Evolutionary conservation across 1,140 invertebrate genomes (phyloP).

Genomic region (Bombyx mandarina): DNA sequence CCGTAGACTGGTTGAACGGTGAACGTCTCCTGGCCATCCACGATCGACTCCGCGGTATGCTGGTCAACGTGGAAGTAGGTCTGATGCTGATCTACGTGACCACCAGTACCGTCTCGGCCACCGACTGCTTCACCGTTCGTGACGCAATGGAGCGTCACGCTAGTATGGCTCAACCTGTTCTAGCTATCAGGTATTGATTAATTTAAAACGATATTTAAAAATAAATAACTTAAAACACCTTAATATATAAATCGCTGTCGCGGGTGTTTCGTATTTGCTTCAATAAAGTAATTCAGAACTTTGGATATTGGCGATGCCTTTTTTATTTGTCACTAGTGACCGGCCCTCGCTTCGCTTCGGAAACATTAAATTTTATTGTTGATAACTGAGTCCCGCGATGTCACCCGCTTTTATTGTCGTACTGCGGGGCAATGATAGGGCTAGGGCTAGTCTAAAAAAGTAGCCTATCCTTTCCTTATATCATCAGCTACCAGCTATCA

Average conservation of each 20-base stretch:
- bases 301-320: neutral
- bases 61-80: constrained; percentile 32
- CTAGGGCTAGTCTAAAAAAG: no score
- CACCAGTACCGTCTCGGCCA: constrained; percentile 23
- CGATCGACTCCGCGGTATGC: constrained; percentile 26
- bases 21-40: constrained; percentile 26
- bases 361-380: no score
- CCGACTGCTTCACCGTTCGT: constrained; percentile 27
- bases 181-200: constrained; percentile 31
- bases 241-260: neutral
- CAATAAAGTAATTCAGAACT: no score
- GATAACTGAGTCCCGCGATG: no score
- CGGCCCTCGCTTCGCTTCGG: no score
- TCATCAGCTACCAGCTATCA: no score
- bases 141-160: constrained; percentile 43
- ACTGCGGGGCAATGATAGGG: no score
- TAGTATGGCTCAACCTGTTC: constrained; percentile 11
- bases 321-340: neutral
- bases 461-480: no score
- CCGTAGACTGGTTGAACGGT: constrained; percentile 15
- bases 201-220: neutral
- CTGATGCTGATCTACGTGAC: constrained; percentile 35
- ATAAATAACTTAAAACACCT: neutral
- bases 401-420: no score
- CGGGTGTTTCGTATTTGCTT: no score